Conservation (phyloP, 2,797 vertebrate genomes). For the Oreochromis mossambicus region DNA sequence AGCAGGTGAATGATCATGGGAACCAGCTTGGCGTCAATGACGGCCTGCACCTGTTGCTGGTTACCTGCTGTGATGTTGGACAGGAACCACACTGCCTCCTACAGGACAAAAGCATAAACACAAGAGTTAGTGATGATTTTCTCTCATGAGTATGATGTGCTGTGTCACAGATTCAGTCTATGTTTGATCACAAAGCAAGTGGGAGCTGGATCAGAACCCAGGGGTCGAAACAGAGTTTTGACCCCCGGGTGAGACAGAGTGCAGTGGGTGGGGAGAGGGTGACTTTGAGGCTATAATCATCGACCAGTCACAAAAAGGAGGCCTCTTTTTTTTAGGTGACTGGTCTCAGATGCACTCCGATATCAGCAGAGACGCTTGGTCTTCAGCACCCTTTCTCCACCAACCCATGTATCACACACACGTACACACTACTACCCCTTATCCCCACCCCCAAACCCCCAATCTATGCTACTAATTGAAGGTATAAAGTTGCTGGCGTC, state of each 20-base stretch:
- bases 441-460: not conserved
- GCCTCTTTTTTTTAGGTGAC: conserved; percentile 76
- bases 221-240: conserved; percentile 39
- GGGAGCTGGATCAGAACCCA: conserved; percentile 72
- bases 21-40: conserved; percentile 96
- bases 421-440: not conserved
- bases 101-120: conserved; percentile 50
- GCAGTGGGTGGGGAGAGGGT: conserved; percentile 69
- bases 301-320: conserved; percentile 67
- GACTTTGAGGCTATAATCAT: conserved; percentile 88
- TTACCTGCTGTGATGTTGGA: conserved; percentile 99
- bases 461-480: not conserved
- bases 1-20: conserved; percentile 99
- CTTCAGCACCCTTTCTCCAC: conserved; percentile 79
- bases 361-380: conserved; percentile 78
- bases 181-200: not conserved
- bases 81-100: conserved; percentile 99
- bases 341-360: conserved; percentile 95
- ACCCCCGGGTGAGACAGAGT: conserved; percentile 76
- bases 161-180: not conserved
- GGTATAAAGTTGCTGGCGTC: not conserved
- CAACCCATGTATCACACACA: conserved; percentile 60
- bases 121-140: not conserved
- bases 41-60: conserved; percentile 98
- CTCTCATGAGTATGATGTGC: not conserved